Percentiles rank a stretch among this genome's conserved stretches.
phyloP scores from a whole-genome alignment of 2,888 invertebrate genomes.

The Chorisops tibialis region DNA sequence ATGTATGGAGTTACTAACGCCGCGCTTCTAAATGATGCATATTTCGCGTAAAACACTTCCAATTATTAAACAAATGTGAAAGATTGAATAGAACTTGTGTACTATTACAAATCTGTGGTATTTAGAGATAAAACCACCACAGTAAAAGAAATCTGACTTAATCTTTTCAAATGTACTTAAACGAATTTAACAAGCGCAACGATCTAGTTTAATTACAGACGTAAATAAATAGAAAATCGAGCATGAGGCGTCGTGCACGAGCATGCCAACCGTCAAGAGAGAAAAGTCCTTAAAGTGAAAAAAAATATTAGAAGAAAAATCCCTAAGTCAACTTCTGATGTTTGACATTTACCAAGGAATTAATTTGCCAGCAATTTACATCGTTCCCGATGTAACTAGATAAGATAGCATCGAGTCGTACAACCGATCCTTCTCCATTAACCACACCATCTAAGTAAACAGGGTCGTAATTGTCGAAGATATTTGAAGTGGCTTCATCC shows the following conservation, averaged over 20 bases:
- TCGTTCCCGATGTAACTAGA: constrained; percentile 18
- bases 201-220: constrained; percentile 6
- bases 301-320: constrained; percentile 3
- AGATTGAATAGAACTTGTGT: no score
- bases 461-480: no score
- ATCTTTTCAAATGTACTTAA: not conserved
- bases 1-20: no score
- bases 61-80: no score
- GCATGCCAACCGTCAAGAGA: not conserved
- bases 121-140: no score
- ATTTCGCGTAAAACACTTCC: no score
- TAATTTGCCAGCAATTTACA: constrained; percentile 21
- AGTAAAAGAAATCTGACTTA: not conserved
- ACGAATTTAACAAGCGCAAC: not conserved
- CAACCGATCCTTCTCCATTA: not conserved
- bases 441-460: no score
- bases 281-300: constrained; percentile 9
- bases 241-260: no score
- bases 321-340: constrained; percentile 24
- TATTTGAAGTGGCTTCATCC: no score
- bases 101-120: no score
- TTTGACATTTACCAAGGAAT: constrained; percentile 28
- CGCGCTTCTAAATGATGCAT: no score
- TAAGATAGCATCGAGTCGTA: constrained; percentile 3
- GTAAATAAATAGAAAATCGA: not conserved